These are phyloP conservation scores for Ophraella communa DNA, from an alignment of 2,888 invertebrate species.

Conservation along the genomic window DNA sequence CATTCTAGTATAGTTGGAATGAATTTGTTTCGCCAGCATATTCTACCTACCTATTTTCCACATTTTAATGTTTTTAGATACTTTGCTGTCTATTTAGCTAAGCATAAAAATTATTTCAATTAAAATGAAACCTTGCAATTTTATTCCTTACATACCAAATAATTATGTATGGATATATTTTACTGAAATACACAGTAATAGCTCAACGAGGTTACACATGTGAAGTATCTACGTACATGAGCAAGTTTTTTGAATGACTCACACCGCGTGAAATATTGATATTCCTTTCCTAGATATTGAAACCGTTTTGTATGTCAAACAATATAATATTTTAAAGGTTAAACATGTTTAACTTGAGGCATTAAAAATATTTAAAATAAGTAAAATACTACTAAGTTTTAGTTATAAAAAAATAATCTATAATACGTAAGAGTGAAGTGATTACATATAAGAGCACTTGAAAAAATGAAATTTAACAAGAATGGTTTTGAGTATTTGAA, in stretches of 20 bases:
- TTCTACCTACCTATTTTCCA: conserved; percentile 1
- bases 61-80: neutral
- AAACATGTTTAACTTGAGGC: neutral
- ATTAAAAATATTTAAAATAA: no score
- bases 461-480: neutral
- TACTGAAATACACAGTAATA: conserved; percentile 18
- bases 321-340: neutral
- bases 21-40: neutral
- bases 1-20: neutral
- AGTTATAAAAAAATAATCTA: neutral
- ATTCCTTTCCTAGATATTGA: conserved; percentile 15
- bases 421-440: neutral
- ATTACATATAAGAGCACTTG: neutral
- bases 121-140: conserved; percentile 30
- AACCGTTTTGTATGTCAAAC: conserved; percentile 8
- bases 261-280: conserved; percentile 23
- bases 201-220: conserved; percentile 21
- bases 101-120: conserved; percentile 25
- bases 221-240: conserved; percentile 8
- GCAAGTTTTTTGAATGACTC: conserved; percentile 24
- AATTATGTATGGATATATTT: conserved; percentile 1
- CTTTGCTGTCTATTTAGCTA: conserved; percentile 11
- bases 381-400: neutral
- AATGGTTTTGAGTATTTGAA: conserved; percentile 8
- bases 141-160: conserved; percentile 14